phyloP scores from a whole-genome alignment of 2,888 invertebrate species.

The Muscina levida region DNA sequence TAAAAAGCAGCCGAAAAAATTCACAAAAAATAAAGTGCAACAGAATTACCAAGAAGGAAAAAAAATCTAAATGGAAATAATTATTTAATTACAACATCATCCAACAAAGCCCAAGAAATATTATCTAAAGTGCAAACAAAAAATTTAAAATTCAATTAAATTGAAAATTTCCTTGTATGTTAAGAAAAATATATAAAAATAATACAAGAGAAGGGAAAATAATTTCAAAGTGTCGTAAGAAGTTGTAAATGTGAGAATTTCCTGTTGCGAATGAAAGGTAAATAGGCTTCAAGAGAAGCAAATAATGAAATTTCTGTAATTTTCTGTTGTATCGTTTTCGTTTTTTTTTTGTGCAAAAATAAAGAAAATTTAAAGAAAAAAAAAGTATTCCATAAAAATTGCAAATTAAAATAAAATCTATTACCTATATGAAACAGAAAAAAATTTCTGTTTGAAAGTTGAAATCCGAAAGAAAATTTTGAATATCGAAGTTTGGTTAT shows the following conservation, averaged over 20 bases:
- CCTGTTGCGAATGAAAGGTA: no score
- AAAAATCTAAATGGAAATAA: conserved; percentile 16
- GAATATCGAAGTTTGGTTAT: no score
- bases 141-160: conserved; percentile 1
- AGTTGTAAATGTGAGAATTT: no score
- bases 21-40: conserved; percentile 35
- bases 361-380: no score
- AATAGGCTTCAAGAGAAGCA: no score
- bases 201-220: no score
- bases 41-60: conserved; percentile 22
- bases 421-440: conserved; percentile 18
- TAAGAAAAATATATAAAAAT: no score
- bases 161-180: not conserved
- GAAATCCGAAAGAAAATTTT: conserved; percentile 3
- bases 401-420: conserved; percentile 11
- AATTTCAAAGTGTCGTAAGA: no score
- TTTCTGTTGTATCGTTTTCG: not conserved
- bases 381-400: not conserved
- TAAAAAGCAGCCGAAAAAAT: not conserved
- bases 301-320: conserved; percentile 13
- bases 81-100: conserved; percentile 2
- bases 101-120: not conserved
- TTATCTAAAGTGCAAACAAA: not conserved
- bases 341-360: conserved; percentile 9
- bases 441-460: conserved; percentile 14